Evolutionary conservation across 2,113 vertebrate species (phyloP), one percentile per base, ranked within the genome.

Genomic region (Cephalophus harveyi): DNA sequence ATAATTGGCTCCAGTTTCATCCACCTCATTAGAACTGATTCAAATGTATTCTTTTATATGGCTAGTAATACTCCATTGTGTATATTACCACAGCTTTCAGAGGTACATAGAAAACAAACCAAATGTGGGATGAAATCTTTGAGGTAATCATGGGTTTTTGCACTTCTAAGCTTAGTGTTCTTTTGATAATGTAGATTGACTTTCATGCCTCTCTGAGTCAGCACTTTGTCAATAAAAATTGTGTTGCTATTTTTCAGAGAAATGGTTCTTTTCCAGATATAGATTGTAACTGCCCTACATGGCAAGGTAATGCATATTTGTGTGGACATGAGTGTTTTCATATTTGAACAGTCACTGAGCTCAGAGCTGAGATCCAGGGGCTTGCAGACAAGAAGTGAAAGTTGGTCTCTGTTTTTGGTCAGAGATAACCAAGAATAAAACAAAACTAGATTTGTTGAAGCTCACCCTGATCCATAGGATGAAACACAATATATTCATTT

Each of bases 201-300:
- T 17, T 21, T 19, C 36, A 82, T 95, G 59, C 6, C 52, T 91
- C 93, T 91, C 74, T 88, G 64, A 97, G 81, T 84, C 28, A 85
- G 36, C 25, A 3, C 6, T 94, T 89, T 94, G 52, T 90, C 90
- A 92, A 64, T 85, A 94, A 83, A 97, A 96, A 74, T 85, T 55
- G 40, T 57, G 19, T 48, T 28, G 2, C 9, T 81, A 6, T 52
- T 94, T 94, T 81, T 19, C 7, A 60, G 50, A 92, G 60, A 86
- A 92, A 89, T 59, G 15, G 52, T 94, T 82, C 43, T 67, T 59
- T 57, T 52, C 46, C 30, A 48, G 43, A 40, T 93, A 55, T 40
- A 94, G 79, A 64, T 36, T n/a, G 5, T 48, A 74, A 30, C 60
- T 59, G 16, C 52, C 11, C 15, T 40, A 4, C 84, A n/a, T 0